phyloP scores from a whole-genome alignment of 2,888 invertebrate species.

The Polydesmus complanatus region DNA sequence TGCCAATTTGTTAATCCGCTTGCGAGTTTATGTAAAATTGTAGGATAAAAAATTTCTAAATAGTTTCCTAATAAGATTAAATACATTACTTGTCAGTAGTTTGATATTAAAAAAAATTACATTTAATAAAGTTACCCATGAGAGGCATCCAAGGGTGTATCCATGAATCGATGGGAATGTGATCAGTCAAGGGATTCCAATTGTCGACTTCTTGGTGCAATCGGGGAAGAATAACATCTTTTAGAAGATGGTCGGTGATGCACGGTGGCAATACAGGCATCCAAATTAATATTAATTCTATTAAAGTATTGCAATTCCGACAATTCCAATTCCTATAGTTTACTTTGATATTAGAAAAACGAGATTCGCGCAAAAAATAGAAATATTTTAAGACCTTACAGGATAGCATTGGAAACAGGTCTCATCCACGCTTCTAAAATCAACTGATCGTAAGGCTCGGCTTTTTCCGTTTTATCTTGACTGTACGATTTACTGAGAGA shows the following conservation, averaged over 20 bases:
- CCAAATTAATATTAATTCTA: constrained; percentile 69
- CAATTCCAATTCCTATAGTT: constrained; percentile 62
- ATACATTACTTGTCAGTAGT: constrained; percentile 7
- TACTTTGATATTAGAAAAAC: not conserved
- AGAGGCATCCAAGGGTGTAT: constrained; percentile 89
- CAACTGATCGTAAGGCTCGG: constrained; percentile 62
- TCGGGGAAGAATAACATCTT: constrained; percentile 60
- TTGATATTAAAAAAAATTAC: not conserved
- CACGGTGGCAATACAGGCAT: constrained; percentile 61
- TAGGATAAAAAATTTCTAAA: constrained; percentile 57
- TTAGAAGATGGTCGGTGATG: constrained; percentile 67
- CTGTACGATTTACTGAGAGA: constrained; percentile 24
- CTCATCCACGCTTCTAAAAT: constrained; percentile 88
- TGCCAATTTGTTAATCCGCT: constrained; percentile 85
- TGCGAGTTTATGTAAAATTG: constrained; percentile 80
- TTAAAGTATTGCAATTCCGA: constrained; percentile 59
- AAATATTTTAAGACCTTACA: constrained; percentile 42
- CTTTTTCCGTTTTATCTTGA: constrained; percentile 41
- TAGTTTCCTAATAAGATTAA: constrained; percentile 25
- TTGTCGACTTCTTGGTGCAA: constrained; percentile 54
- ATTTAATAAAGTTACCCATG: constrained; percentile 42
- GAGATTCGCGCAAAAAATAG: too few relatives aligned
- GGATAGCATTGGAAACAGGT: constrained; percentile 53
- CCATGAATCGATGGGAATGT: constrained; percentile 92
- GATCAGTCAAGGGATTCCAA: constrained; percentile 94